phyloP scores from a whole-genome alignment of 2,113 vertebrate genomes.

The Lophochroa leadbeateri region DNA sequence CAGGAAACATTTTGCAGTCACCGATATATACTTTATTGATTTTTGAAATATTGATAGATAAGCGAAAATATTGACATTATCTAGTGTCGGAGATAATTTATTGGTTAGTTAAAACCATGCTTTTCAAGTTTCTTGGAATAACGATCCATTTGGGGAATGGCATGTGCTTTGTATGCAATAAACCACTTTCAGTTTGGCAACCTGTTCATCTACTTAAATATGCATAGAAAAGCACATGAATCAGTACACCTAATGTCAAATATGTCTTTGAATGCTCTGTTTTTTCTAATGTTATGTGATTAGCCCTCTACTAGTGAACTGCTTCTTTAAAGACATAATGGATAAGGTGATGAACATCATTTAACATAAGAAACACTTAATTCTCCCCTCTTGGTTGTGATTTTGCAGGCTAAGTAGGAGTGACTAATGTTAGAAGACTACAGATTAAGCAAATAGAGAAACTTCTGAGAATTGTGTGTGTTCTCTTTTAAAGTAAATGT shows the following conservation, averaged over 20 bases:
- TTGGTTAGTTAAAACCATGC: not conserved
- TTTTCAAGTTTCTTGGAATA: not conserved
- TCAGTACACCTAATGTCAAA: not conserved
- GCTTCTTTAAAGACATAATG: not conserved
- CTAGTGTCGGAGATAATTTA: not conserved
- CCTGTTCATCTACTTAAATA: not conserved
- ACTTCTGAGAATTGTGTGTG: not conserved
- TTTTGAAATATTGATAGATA: not conserved
- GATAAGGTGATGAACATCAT: not conserved
- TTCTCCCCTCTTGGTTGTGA: not conserved
- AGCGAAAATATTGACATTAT: not conserved
- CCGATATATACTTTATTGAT: not conserved
- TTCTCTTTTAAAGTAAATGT: not conserved
- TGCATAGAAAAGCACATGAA: not conserved
- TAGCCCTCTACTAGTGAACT: not conserved
- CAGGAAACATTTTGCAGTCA: not conserved
- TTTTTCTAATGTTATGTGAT: not conserved
- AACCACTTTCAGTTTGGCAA: not conserved
- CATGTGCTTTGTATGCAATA: not conserved
- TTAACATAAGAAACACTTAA: not conserved
- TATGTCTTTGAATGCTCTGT: not conserved
- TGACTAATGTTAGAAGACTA: not conserved
- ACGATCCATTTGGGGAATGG: rapidly evolving
- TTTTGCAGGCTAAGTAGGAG: not conserved
- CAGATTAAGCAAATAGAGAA: not conserved